Base-by-base conservation (phyloP, 1,140 invertebrate species). In the Tetraneura akinire region DNA sequence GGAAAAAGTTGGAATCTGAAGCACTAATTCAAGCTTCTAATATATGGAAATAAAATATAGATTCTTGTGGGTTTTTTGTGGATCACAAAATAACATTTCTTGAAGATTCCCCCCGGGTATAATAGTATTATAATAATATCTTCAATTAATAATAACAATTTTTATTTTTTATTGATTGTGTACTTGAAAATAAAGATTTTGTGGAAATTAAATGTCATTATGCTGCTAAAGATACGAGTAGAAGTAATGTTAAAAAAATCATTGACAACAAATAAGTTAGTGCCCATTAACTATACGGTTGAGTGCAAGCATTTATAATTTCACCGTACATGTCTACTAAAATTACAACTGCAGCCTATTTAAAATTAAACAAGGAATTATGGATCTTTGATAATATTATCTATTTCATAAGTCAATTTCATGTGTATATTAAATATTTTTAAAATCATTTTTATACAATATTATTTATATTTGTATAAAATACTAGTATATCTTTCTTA, bases 161-260 rank as follows among this genome's bases (percentile, higher is more conserved):
- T n/a, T n/a, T n/a, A 53, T n/a, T 53, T 53, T 51, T 51, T 70
- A 5, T 60, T 47, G 42, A 70, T 26, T 21, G 66, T 14, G 0
- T 70, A 23, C 47, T 70, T 47, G 42, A 23, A 16, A 16, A 70
- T 4, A 47, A n/a, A 0, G 66, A 42, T 16, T 0, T 70, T 21
- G n/a, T 70, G 0, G 66, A 71, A 70, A 70, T 70, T 45, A 70
- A 70, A 49, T 70, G 66, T 16, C 66, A 42, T 1, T 70, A 47
- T 49, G 13, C 23, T 8, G 45, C 45, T n/a, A 47, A 16, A 29
- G 6, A 14, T 9, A 29, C 68, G n/a, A n/a, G n/a, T n/a, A n/a
- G n/a, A 26, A 49, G 6, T 1, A 70, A 49, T 49, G 14, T 23
- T 16, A 23, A 26, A 26, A 21, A 70, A 70, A 23, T 45, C 6